Base-by-base conservation (phyloP, 2,797 vertebrate species). In the Lithobates sylvaticus region DNA sequence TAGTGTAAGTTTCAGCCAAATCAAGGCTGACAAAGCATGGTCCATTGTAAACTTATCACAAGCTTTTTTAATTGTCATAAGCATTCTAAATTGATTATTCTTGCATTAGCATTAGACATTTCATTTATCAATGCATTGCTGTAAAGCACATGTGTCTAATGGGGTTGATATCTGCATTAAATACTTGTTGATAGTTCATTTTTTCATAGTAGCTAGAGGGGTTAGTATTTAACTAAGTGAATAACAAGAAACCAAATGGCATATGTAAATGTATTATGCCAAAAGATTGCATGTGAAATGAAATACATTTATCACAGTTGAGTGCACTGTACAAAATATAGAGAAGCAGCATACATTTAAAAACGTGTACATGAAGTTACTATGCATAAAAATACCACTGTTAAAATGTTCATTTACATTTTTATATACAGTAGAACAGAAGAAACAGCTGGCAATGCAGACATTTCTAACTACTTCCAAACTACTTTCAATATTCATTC, bases 1-100 rank as follows among this genome's bases (percentile, higher is more conserved):
- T 98, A 98, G 95, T 85, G 78, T 90, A 93, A 95, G 95, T 97
- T 97, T 96, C 97, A 97, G 98, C 96, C 96, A 97, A 97, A 97
- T 96, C 96, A 95, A 94, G 96, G 89, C 94, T 98, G 97, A 98
- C 97, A 98, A 97, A 97, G 97, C 96, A 94, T 93, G 89, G 93
- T 88, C 94, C 92, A 94, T 95, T 95, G 92, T 91, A 95, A 94
- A 94, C 95, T 91, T 95, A 95, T 95, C 93, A 93, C 88, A 86
- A 90, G 89, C 93, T 94, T 94, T 95, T 96, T 67, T 97, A 97
- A 96, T 96, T 97, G 96, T 98, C 96, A 98, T 96, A 97, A 96
- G 96, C 95, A 94, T 96, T 96, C 94, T 92, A 96, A 95, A 97
- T 97, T 96, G 96, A 99, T 98, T 96, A 95, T 95, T 95, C 92